Evolutionary conservation across 2,888 invertebrate species (phyloP), one percentile per base, ranked within the genome.

Genomic region (Malthinus flaveolus): DNA sequence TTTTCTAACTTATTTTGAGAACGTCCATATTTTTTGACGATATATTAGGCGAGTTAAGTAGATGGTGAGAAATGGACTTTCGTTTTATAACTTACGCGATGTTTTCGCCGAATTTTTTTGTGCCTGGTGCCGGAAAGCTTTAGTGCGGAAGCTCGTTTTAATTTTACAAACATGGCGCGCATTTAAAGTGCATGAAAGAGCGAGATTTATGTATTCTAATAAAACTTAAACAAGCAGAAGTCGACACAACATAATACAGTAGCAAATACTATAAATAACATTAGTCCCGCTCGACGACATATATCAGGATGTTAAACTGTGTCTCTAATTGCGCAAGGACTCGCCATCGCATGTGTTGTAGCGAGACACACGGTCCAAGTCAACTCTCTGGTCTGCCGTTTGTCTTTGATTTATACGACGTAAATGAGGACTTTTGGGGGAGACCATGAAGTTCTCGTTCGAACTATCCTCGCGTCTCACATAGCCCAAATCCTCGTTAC

Each of bases 381-480:
- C 64, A 68, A 68, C 67, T 71, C 72, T 70, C 73, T 68, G 67
- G 69, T 65, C 71, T 69, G 70, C 69, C 70, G 71, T 71, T 71
- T 70, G 63, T 63, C 66, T 66, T 66, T 69, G 72, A 72, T 74
- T 73, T 74, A 74, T 72, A 68, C 63, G 69, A 71, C 70, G 66
- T 69, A 66, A 68, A 68, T 68, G 63, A 68, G 67, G 70, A 71
- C 71, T 72, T 68, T 68, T 70, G 72, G 72, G 71, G 66, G 66
- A 70, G 73, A 72, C 46, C 44, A 34, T 39, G 33, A 72, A 69
- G 67, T 72, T 73, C 69, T 68, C 70, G 71, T 73, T 70, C 70
- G 58, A 62, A 56, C 56, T 59, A 48, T 51, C 48, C 51, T 59
- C 37, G 46, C 48, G 54, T 15, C 39, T 49, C 54, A 49, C 53